These are phyloP conservation scores for Xiphophorus maculatus DNA, from an alignment of 2,113 vertebrate species.

Conservation along the genomic window DNA sequence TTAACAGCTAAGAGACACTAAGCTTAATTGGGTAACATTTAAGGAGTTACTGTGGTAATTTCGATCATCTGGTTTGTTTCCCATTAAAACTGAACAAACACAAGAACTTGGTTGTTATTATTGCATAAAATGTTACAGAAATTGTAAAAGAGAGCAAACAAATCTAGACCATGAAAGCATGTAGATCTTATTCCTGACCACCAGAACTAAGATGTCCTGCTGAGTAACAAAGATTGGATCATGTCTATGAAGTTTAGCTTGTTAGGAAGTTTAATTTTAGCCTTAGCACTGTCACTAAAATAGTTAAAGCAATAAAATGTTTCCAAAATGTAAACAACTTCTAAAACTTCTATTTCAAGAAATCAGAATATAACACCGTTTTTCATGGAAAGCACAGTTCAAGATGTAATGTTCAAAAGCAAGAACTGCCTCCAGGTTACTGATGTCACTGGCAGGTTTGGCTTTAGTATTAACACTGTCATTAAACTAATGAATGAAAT, in stretches of 20 bases:
- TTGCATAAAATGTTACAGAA: not conserved
- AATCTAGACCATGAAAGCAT: not conserved
- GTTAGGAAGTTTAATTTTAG: not conserved
- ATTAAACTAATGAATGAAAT: not conserved
- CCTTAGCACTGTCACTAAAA: not conserved
- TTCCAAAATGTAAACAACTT: not conserved
- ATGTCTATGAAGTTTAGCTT: not conserved
- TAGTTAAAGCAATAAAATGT: not conserved
- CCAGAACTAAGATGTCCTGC: not conserved
- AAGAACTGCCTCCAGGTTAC: not conserved
- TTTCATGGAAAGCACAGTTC: not conserved
- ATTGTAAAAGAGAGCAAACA: not conserved
- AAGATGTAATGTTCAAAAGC: not conserved
- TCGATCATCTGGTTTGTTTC: not conserved
- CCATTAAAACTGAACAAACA: not conserved
- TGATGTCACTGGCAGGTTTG: not conserved
- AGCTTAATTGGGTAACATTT: no score
- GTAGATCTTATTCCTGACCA: not conserved
- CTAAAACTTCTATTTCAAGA: not conserved
- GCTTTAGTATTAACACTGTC: not conserved
- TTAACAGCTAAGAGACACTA: not conserved
- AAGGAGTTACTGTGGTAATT: not conserved
- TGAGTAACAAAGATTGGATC: not conserved
- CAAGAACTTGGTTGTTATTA: not conserved
- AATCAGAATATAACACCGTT: not conserved